Base-by-base conservation (phyloP, 2,888 invertebrate species). In the Calliphora vomitoria region DNA sequence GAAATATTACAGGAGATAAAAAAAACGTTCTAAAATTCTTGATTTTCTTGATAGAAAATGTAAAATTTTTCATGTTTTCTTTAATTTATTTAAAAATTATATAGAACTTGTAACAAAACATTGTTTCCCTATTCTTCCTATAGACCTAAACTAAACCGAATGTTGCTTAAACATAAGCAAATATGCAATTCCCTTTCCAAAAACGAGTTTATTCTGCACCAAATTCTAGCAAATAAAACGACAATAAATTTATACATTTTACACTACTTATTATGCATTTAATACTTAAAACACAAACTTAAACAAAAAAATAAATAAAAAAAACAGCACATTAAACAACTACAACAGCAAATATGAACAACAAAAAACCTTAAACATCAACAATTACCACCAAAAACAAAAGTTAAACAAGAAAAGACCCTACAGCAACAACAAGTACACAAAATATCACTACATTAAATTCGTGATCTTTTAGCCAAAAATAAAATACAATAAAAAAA, bases 401-500 rank as follows among this genome's bases (percentile, higher is more conserved):
- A 68, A 87, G 31, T 53, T 62, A 15, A 76, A 38, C n/a, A 62
- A 20, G 41, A 78, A 25, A n/a, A 78, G 53, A 74, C 78, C 78
- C 82, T 78, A 60, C 53, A 82, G 35, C 41, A 83, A 44, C 47
- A 72, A 69, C 53, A 74, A n/a, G 5, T 18, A 60, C 20, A 50
- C 47, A 66, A 4, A 53, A 64, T 41, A 72, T 69, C n/a, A 64
- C 47, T 60, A 66, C 58, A 84, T 68, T 31, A 75, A 82, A 47
- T 82, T 87, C 84, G 62, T 87, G 87, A 85, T 87, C 85, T 82
- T 85, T 44, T 75, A 79, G 62, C 58, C 62, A 75, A 80, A 87
- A 78, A 78, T 8, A 62, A 18, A 66, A 62, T 55, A 71, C 6
- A 11, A 10, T 3, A 60, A 20, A 20, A 31, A 20, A 66, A 66